Evolutionary conservation across 2,797 vertebrate genomes (phyloP).

Genomic region (Pogonophryne albipinna): DNA sequence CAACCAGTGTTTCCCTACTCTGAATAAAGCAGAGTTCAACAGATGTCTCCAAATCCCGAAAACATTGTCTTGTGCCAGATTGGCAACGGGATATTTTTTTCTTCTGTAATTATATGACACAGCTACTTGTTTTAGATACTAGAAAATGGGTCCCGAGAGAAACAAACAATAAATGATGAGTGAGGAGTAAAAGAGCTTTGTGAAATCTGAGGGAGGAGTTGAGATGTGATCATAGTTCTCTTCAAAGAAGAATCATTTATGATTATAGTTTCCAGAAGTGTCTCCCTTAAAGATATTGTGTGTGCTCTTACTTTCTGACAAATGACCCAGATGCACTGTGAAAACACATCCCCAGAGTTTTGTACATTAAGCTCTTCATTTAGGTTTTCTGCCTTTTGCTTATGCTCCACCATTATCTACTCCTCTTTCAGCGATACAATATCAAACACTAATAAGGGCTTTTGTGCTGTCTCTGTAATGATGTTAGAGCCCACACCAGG

Average conservation of each 20-base stretch:
- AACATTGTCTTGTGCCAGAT: conserved; percentile 10
- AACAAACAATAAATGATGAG: conserved; percentile 19
- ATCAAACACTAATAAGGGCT: conserved; percentile 71
- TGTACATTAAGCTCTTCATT: conserved; percentile 34
- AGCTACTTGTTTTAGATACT: conserved; percentile 22
- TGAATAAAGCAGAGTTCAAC: too few relatives aligned
- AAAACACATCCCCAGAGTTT: conserved; percentile 48
- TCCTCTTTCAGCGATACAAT: conserved; percentile 68
- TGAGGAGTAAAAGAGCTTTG: conserved; percentile 21
- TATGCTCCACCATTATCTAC: conserved; percentile 62
- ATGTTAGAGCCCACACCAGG: conserved; percentile 69
- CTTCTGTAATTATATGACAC: neutral
- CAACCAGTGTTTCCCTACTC: neutral
- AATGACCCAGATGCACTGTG: conserved; percentile 40
- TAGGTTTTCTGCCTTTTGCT: conserved; percentile 45
- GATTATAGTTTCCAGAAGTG: conserved; percentile 15
- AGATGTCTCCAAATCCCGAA: too few relatives aligned
- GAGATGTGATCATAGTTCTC: conserved; percentile 34
- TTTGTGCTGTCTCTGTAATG: conserved; percentile 71
- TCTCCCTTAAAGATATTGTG: conserved; percentile 20
- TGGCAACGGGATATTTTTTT: conserved; percentile 6
- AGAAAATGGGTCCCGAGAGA: conserved; percentile 43
- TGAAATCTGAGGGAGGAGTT: conserved; percentile 36
- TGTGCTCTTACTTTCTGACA: conserved; percentile 40
- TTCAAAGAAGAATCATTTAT: conserved; percentile 14